These are phyloP conservation scores for Colistium nudipinnis DNA, from an alignment of 2,113 vertebrate species.

Conservation along the genomic window DNA sequence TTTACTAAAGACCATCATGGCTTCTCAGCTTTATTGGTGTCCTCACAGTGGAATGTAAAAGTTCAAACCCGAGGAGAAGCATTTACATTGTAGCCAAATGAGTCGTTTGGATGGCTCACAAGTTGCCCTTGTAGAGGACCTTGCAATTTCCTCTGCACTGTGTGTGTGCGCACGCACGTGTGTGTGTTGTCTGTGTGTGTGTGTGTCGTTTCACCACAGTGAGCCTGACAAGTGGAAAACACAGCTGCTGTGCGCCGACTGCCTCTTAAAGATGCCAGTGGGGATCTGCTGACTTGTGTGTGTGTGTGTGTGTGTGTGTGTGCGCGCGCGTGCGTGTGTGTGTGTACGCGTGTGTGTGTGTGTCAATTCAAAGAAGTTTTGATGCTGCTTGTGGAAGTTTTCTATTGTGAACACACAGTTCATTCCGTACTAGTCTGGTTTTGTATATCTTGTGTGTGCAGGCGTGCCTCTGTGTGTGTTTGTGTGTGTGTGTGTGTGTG, in stretches of 20 bases:
- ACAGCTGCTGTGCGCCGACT: conserved; percentile 3
- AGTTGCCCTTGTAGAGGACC: conserved; percentile 21
- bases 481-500: background rate
- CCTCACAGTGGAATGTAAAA: background rate
- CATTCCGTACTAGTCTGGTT: conserved; percentile 11
- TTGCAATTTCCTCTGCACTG: background rate
- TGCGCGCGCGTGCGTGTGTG: background rate
- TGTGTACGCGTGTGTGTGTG: background rate
- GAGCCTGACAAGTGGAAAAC: conserved; percentile 30
- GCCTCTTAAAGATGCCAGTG: conserved; percentile 19
- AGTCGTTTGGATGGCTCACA: conserved; percentile 24
- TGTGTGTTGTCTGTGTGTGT: background rate
- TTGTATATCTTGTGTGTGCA: conserved; percentile 6
- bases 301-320: background rate
- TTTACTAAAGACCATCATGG: background rate
- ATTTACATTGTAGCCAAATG: conserved; percentile 12
- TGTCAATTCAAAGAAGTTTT: conserved; percentile 23
- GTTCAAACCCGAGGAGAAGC: conserved; percentile 3
- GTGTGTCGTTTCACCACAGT: conserved; percentile 10
- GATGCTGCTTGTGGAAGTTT: conserved; percentile 16
- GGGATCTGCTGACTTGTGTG: conserved; percentile 30
- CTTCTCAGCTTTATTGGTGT: background rate
- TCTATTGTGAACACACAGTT: conserved; percentile 17
- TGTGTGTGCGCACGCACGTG: too few species aligned
- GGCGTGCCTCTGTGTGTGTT: conserved; percentile 4